Conservation (phyloP, 2,113 vertebrate genomes). For the Empidonax traillii region DNA sequence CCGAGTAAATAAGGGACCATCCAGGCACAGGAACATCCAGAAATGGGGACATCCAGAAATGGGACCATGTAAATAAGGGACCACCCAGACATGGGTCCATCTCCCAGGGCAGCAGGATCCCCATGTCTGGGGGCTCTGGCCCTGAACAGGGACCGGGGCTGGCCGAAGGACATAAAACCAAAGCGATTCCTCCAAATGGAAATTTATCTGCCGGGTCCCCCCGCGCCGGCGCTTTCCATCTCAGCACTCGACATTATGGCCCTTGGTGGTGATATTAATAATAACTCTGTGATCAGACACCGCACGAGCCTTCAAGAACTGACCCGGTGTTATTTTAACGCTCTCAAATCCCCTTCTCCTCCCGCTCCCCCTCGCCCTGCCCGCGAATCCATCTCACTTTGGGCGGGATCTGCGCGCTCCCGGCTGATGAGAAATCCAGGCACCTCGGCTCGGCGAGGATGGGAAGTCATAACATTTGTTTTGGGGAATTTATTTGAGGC, state of each 20-base stretch:
- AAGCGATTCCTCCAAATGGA: neutral
- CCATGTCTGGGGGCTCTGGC: neutral
- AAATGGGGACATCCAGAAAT: neutral
- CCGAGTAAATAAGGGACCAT: neutral
- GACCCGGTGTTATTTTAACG: neutral
- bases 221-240: neutral
- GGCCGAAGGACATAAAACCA: neutral
- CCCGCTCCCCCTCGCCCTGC: neutral
- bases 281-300: neutral
- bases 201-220: neutral
- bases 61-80: neutral
- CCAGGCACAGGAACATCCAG: neutral
- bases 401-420: neutral
- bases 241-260: neutral
- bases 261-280: conserved; percentile 20
- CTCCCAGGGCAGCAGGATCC: neutral
- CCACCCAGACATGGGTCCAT: neutral
- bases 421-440: conserved; percentile 49
- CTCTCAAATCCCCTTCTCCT: neutral
- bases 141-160: neutral
- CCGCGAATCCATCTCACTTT: neutral
- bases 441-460: conserved; percentile 4
- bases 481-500: conserved; percentile 72
- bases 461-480: conserved; percentile 69
- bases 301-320: neutral